phyloP scores from a whole-genome alignment of 2,113 vertebrate genomes.

The Acanthisitta chloris region DNA sequence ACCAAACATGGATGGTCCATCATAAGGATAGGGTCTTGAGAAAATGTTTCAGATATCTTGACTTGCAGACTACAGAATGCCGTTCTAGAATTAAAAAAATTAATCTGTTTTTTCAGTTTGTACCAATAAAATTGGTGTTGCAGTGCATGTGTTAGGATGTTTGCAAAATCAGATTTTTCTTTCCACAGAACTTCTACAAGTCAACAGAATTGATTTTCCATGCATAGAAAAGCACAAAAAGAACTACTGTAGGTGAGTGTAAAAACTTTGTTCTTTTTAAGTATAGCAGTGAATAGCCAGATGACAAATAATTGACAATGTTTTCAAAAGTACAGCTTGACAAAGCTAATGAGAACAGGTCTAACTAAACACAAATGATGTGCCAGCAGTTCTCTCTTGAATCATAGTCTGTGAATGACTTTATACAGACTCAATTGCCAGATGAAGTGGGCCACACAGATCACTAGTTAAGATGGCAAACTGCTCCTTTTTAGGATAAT shows the following conservation, averaged over 20 bases:
- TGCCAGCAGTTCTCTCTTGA: not conserved
- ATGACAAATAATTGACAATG: not conserved
- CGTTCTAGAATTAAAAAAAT: not conserved
- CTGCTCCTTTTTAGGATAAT: not conserved
- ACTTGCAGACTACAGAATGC: not conserved
- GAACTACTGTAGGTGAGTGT: not conserved
- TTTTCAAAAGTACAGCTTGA: not conserved
- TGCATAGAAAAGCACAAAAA: accelerated
- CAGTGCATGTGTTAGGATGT: not conserved
- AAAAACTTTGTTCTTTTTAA: not conserved
- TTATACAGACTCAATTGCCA: not conserved
- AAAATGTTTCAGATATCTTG: not conserved
- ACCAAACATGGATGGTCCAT: not conserved
- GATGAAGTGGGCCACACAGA: not conserved
- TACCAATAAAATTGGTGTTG: not conserved
- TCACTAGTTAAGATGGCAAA: not conserved
- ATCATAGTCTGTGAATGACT: not conserved
- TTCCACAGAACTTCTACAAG: not conserved
- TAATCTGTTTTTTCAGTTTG: no score
- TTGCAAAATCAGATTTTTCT: not conserved
- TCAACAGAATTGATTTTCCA: not conserved
- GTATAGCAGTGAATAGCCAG: not conserved
- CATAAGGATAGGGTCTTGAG: not conserved
- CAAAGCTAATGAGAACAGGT: not conserved
- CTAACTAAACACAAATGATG: not conserved